Evolutionary conservation across 2,797 vertebrate genomes (phyloP).

Genomic region (Saguinus oedipus): DNA sequence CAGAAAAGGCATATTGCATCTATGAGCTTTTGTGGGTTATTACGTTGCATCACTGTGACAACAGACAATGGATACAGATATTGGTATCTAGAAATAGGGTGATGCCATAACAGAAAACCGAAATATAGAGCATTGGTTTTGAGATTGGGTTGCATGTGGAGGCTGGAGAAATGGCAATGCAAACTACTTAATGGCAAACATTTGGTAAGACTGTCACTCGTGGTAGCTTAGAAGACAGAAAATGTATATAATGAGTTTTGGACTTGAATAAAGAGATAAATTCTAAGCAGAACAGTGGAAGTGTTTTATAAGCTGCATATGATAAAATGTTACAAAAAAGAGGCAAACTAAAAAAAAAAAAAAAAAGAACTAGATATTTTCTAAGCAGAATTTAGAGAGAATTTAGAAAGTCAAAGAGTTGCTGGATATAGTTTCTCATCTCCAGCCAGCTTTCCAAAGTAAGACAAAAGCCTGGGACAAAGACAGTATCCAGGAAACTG

Average conservation of each 20-base stretch:
- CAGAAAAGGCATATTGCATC: background rate
- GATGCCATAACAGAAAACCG: background rate
- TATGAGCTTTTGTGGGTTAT: background rate
- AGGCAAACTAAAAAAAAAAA: background rate
- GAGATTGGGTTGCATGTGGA: background rate
- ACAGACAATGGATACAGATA: background rate
- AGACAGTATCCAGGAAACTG: background rate
- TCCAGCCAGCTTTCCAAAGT: background rate
- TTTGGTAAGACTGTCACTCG: background rate
- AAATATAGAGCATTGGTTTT: background rate
- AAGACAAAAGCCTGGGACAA: background rate
- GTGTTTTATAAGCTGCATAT: background rate
- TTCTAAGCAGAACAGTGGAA: background rate
- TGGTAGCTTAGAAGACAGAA: background rate
- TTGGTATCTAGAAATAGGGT: background rate
- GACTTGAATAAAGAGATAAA: background rate
- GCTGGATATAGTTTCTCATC: background rate
- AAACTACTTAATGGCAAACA: no score
- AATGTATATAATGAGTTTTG: background rate
- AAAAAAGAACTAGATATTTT: background rate
- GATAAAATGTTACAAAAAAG: background rate
- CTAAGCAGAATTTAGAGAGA: background rate
- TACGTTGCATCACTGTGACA: background rate
- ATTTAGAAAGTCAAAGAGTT: background rate
- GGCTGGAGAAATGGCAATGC: background rate